Percentiles rank a stretch among this genome's conserved stretches.
These are phyloP conservation scores for Hypercompe scribonia DNA, from an alignment of 2,888 invertebrate species.

Conservation along the genomic window DNA sequence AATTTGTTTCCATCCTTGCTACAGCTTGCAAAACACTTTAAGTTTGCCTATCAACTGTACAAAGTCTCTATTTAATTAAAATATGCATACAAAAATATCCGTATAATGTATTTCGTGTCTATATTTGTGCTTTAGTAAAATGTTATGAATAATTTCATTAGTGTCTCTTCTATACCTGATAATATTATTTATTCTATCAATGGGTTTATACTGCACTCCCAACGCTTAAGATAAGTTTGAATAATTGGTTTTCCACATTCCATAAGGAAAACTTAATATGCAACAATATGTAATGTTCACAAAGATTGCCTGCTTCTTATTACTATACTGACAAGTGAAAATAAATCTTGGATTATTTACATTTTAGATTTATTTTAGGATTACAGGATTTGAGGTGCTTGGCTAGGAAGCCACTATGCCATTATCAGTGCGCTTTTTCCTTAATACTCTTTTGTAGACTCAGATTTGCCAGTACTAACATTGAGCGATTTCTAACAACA, in stretches of 20 bases:
- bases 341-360: not conserved
- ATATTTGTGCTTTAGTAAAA: no score
- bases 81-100: no score
- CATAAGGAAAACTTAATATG: not conserved
- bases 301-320: not conserved
- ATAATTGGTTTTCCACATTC: not conserved
- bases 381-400: not conserved
- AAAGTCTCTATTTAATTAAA: no score
- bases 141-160: not conserved
- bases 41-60: no score
- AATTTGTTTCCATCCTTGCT: no score
- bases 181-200: not conserved
- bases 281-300: not conserved
- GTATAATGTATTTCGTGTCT: no score
- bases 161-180: not conserved
- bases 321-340: not conserved
- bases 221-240: not conserved
- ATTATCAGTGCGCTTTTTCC: no score
- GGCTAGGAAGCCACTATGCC: not conserved
- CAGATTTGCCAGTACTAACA: no score
- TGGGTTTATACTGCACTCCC: not conserved
- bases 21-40: no score
- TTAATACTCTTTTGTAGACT: no score
- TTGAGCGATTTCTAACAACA: no score
- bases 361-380: not conserved